A percentile compares a stretch with the other conserved stretches of the same genome.
These are phyloP conservation scores for Streblospio benedicti DNA, from an alignment of 1,140 invertebrate species.

Conservation along the genomic window DNA sequence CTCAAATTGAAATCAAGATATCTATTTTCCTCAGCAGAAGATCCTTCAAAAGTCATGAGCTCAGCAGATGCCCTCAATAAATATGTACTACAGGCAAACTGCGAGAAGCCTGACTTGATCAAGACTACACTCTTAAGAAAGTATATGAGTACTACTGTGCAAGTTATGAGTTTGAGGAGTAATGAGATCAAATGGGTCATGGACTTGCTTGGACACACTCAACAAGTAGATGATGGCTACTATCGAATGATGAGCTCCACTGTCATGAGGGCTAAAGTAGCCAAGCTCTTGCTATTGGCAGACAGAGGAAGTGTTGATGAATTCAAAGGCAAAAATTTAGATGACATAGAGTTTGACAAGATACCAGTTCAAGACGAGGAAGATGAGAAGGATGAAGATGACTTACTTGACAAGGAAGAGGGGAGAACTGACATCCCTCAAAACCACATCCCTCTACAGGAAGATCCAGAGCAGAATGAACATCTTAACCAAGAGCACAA, in stretches of 20 bases:
- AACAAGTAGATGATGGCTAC: background rate
- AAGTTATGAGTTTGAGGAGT: background rate
- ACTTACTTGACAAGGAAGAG: too few relatives aligned
- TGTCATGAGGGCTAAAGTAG: background rate
- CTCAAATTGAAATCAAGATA: background rate
- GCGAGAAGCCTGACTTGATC: background rate
- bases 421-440: too few relatives aligned
- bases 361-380: too few relatives aligned
- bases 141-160: background rate
- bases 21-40: background rate
- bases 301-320: background rate
- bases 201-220: background rate
- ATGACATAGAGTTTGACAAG: background rate
- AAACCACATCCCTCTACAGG: too few relatives aligned
- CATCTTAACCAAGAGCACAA: too few relatives aligned
- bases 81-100: background rate
- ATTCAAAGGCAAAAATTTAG: background rate
- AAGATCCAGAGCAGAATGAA: too few relatives aligned
- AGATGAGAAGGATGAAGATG: too few relatives aligned
- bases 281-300: background rate
- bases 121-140: background rate
- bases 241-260: background rate
- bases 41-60: background rate
- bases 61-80: background rate
- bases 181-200: background rate